A percentile compares a stretch with the other conserved stretches of the same genome.
Conservation (phyloP, 2,888 invertebrate species). For the Cabera pusaria region DNA sequence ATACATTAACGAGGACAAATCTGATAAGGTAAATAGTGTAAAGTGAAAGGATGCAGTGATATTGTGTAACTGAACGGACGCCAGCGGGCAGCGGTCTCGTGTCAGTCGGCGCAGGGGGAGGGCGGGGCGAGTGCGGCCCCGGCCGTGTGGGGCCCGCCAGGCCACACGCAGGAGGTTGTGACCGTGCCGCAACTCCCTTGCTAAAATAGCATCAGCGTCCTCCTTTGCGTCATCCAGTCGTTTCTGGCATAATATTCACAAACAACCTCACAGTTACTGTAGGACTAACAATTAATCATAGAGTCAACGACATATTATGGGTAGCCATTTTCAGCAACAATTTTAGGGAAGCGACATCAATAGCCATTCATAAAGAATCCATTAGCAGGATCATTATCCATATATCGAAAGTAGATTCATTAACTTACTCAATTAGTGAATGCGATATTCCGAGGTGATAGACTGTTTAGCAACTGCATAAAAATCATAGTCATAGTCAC, state of each 20-base stretch:
- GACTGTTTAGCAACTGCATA: slow-evolving; percentile 54
- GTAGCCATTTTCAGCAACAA: slow-evolving; percentile 28
- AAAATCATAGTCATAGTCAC: slow-evolving; percentile 74
- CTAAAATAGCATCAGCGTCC: slow-evolving; percentile 71
- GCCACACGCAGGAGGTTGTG: slow-evolving; percentile 85
- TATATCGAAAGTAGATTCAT: slow-evolving; percentile 16
- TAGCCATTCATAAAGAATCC: no score
- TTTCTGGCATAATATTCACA: no score
- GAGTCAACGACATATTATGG: slow-evolving; percentile 4
- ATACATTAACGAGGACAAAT: slow-evolving; percentile 78
- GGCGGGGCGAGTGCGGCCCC: slow-evolving; percentile 81
- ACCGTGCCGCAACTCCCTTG: slow-evolving; percentile 82
- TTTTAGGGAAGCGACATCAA: no score
- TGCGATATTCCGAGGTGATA: slow-evolving; percentile 40
- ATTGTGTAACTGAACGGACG: slow-evolving; percentile 80
- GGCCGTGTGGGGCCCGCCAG: slow-evolving; percentile 84
- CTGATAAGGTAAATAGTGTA: slow-evolving; percentile 69
- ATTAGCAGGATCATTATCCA: no score
- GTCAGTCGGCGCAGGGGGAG: slow-evolving; percentile 79
- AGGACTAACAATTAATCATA: background rate
- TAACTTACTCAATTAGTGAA: slow-evolving; percentile 35
- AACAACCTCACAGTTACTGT: background rate
- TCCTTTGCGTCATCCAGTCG: slow-evolving; percentile 36
- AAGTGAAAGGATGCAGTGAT: slow-evolving; percentile 64
- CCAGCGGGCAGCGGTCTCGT: slow-evolving; percentile 79